Evolutionary conservation across 2,888 invertebrate species (phyloP).

Genomic region (Stramonita haemastoma): DNA sequence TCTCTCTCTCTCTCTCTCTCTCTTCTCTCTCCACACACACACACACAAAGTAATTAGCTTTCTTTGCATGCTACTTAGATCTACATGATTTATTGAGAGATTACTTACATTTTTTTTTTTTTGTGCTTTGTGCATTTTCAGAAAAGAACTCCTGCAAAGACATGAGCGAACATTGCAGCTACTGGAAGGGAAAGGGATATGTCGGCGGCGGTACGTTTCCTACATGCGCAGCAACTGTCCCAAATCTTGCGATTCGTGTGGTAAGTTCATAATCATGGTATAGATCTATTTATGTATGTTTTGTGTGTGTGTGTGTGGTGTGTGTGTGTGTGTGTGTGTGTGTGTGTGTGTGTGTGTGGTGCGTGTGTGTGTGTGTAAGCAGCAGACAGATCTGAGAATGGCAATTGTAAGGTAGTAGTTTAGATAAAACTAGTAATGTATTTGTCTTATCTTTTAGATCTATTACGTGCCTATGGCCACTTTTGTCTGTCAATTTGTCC

Average conservation of each 20-base stretch:
- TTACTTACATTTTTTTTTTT: not conserved
- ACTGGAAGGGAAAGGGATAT: slow-evolving; percentile 46
- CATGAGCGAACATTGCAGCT: slow-evolving; percentile 36
- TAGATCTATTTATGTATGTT: not conserved
- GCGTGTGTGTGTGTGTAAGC: not conserved
- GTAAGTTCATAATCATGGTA: not conserved
- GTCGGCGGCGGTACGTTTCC: slow-evolving; percentile 25
- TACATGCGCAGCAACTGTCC: slow-evolving; percentile 49
- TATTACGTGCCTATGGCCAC: too few relatives aligned
- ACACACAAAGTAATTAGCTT: too few relatives aligned
- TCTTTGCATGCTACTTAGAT: too few relatives aligned
- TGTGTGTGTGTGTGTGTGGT: not conserved
- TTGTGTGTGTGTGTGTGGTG: not conserved
- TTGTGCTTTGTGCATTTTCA: not conserved
- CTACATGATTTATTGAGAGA: not conserved
- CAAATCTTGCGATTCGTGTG: slow-evolving; percentile 42
- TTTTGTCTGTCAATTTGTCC: too few relatives aligned
- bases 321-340: slow-evolving; percentile 1
- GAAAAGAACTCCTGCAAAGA: slow-evolving; percentile 39
- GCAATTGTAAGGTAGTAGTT: not conserved
- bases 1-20: too few relatives aligned
- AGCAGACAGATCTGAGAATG: too few relatives aligned
- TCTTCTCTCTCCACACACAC: too few relatives aligned
- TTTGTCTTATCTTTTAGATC: too few relatives aligned
- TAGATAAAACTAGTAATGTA: not conserved